phyloP scores from a whole-genome alignment of 2,113 vertebrate genomes.

The Sphyrna mokarran region DNA sequence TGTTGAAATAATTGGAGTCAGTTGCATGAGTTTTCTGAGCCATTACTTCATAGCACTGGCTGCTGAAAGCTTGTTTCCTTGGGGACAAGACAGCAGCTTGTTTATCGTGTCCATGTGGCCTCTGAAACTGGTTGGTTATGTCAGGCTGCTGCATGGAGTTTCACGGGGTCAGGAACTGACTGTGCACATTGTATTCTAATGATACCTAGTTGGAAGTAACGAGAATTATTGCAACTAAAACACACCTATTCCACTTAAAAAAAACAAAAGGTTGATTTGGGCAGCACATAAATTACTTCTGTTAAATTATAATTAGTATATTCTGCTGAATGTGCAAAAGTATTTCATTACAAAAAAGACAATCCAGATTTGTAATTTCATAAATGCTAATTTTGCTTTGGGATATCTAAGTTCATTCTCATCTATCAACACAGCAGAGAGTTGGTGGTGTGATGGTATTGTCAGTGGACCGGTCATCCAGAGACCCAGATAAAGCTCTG shows the following conservation, averaged over 20 bases:
- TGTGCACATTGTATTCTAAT: constrained; percentile 31
- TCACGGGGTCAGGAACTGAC: constrained; percentile 27
- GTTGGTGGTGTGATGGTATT: too few relatives aligned
- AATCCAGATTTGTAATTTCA: neutral
- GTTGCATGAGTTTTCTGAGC: constrained; percentile 59
- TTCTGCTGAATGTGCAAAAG: neutral
- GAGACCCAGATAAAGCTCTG: too few relatives aligned
- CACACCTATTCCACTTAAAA: neutral
- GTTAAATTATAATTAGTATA: neutral
- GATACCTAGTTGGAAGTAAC: constrained; percentile 8
- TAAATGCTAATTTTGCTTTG: constrained; percentile 56
- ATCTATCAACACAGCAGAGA: neutral
- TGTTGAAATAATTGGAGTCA: constrained; percentile 62
- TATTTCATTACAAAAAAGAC: neutral
- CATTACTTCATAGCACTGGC: constrained; percentile 58
- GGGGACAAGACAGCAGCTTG: constrained; percentile 42
- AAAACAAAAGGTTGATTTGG: neutral
- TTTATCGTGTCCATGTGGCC: constrained; percentile 41
- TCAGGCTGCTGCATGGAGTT: constrained; percentile 23
- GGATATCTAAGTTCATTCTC: constrained; percentile 45
- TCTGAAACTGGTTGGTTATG: constrained; percentile 30
- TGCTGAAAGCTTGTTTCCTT: constrained; percentile 42
- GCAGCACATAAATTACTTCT: neutral
- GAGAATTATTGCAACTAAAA: constrained; percentile 28
- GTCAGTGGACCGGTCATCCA: too few relatives aligned